These are phyloP conservation scores for Scomberomorus guttatus DNA, from an alignment of 2,797 vertebrate genomes.

Conservation along the genomic window DNA sequence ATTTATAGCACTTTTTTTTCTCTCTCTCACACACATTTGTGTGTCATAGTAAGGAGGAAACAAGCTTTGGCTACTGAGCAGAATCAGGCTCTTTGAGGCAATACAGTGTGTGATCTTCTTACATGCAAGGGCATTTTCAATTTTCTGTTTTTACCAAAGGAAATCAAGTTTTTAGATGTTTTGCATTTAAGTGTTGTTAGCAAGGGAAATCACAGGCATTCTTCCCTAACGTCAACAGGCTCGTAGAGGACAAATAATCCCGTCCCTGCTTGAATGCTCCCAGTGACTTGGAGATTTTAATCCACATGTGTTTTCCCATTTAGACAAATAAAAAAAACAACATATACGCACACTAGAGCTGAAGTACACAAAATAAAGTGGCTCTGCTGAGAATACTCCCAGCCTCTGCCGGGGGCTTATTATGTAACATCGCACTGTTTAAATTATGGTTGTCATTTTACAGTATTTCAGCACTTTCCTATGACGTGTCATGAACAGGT, in stretches of 20 bases:
- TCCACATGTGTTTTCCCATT: slow-evolving; percentile 31
- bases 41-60: slow-evolving; percentile 37
- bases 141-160: slow-evolving; percentile 65
- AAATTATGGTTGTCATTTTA: slow-evolving; percentile 22
- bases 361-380: slow-evolving; percentile 26
- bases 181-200: slow-evolving; percentile 28
- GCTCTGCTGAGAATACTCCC: neutral
- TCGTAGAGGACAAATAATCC: slow-evolving; percentile 20
- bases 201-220: slow-evolving; percentile 43
- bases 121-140: slow-evolving; percentile 65
- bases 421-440: slow-evolving; percentile 13
- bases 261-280: slow-evolving; percentile 17
- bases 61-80: slow-evolving; percentile 36
- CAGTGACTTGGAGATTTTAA: slow-evolving; percentile 38
- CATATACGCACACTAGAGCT: neutral
- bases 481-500: slow-evolving; percentile 35
- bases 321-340: slow-evolving; percentile 9
- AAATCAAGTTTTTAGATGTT: slow-evolving; percentile 67
- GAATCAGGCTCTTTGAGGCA: slow-evolving; percentile 55
- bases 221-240: slow-evolving; percentile 36
- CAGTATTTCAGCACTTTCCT: slow-evolving; percentile 24
- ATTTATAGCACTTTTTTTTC: slow-evolving; percentile 37
- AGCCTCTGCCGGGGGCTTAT: slow-evolving; percentile 24
- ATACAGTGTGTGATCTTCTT: slow-evolving; percentile 58
- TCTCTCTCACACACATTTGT: slow-evolving; percentile 41